Percentiles rank a stretch among this genome's conserved stretches.
phyloP scores from a whole-genome alignment of 2,888 invertebrate genomes.

The Helleia helle region DNA sequence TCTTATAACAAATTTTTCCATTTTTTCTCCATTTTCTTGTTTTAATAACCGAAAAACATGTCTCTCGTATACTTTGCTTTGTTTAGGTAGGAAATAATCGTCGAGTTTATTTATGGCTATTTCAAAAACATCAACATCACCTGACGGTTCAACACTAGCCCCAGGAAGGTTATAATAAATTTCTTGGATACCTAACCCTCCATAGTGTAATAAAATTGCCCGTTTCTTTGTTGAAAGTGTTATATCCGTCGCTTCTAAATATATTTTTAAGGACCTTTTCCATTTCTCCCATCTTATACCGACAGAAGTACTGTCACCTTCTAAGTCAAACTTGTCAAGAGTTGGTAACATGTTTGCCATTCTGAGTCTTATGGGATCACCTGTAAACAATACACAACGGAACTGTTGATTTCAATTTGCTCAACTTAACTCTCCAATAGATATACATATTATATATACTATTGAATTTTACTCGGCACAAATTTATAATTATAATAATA shows the following conservation, averaged over 20 bases:
- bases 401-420: no score
- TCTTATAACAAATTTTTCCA: slow-evolving; percentile 29
- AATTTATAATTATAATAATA: no score
- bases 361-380: no score
- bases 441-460: no score
- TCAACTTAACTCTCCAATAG: no score
- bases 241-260: not conserved
- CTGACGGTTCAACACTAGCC: no score
- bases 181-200: no score
- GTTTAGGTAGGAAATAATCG: slow-evolving; percentile 25
- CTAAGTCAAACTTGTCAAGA: slow-evolving; percentile 12
- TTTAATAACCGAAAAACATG: slow-evolving; percentile 28
- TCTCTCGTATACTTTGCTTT: slow-evolving; percentile 24
- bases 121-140: not conserved
- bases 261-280: slow-evolving; percentile 11
- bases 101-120: slow-evolving; percentile 19
- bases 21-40: slow-evolving; percentile 28
- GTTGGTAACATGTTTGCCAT: no score
- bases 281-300: slow-evolving; percentile 16
- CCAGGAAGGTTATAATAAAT: no score
- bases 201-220: slow-evolving; percentile 10
- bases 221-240: slow-evolving; percentile 10
- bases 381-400: no score
- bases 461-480: no score
- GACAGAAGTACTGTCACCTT: slow-evolving; percentile 9